Conservation (phyloP, 2,888 invertebrate genomes). For the Cartodere bifasciata region DNA sequence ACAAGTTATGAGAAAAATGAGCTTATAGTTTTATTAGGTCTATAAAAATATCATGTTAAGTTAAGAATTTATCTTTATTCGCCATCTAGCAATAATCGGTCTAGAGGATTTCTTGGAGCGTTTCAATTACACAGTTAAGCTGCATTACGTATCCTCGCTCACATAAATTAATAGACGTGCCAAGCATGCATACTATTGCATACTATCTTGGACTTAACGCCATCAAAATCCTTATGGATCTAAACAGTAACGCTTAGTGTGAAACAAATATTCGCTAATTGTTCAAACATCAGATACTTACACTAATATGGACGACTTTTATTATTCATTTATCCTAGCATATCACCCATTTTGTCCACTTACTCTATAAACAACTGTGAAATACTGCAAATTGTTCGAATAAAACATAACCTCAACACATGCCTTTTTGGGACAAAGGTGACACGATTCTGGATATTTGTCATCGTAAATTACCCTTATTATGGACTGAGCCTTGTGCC, state of each 20-base stretch:
- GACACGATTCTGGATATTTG: too few relatives aligned
- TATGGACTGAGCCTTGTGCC: too few relatives aligned
- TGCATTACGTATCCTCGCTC: slow-evolving; percentile 7
- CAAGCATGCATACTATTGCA: background rate
- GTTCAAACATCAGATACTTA: background rate
- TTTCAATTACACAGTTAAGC: slow-evolving; percentile 18
- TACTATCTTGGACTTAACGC: too few relatives aligned
- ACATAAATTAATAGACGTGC: slow-evolving; percentile 2
- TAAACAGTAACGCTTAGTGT: background rate
- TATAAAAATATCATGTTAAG: slow-evolving; percentile 15
- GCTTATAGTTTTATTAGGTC: too few relatives aligned
- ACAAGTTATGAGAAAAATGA: too few relatives aligned
- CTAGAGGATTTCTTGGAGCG: slow-evolving; percentile 18
- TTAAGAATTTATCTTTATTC: slow-evolving; percentile 15
- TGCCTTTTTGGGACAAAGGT: too few relatives aligned
- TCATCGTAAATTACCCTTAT: too few relatives aligned
- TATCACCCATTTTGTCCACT: too few relatives aligned
- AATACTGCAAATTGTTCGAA: too few relatives aligned
- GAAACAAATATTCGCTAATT: slow-evolving; percentile 4
- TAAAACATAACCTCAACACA: too few relatives aligned
- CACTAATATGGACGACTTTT: slow-evolving; percentile 4
- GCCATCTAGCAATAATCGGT: slow-evolving; percentile 18
- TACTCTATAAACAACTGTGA: too few relatives aligned
- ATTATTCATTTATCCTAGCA: slow-evolving; percentile 4
- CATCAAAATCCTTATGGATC: too few relatives aligned